Evolutionary conservation across 2,797 vertebrate species (phyloP), one percentile per base, ranked within the genome.

Genomic region (Varecia variegata): DNA sequence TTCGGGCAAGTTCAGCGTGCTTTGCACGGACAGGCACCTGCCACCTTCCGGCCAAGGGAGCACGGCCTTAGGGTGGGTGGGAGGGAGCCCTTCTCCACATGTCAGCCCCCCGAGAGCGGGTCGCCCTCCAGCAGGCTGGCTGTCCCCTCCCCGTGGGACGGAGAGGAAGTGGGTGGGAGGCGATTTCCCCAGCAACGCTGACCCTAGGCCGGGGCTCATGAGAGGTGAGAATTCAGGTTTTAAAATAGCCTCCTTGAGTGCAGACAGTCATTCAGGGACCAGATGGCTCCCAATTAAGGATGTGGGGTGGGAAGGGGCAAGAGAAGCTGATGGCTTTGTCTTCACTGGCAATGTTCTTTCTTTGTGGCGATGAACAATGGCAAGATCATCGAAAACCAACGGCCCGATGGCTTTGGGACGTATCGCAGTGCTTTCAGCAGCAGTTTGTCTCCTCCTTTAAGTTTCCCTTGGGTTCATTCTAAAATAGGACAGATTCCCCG

Each of bases 1-100:
- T 91, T 96, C 96, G 88, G 73, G 81, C 73, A 94, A 97, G 95
- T 95, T 96, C 93, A 5, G 2, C n/a, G 32, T 56, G 85, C 56
- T 92, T 90, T 18, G 45, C 25, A 35, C 15, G 10, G 6, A 43
- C 14, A 32, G 77, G 80, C 4, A 71, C 54, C 89, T 85, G 73
- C 74, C 1, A 5, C 60, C 85, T 77, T 13, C 50, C 68, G 52
- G 45, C 17, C 15, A 38, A 86, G 45, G 54, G 30, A 83, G 25
- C 35, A 30, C 0, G 8, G 50, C 79, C 27, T 20, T 11, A 67
- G 50, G 40, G 65, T 5, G 25, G 81, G 67, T 62, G 43, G 70
- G 20, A 79, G 32, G 71, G 43, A 47, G 68, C 65, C 56, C 32
- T 23, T 35, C 90, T 43, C 40, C 32, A 58, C 62, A 94, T 20